Evolutionary conservation across 1,140 invertebrate genomes (phyloP).

Genomic region (Lepidurus apus): DNA sequence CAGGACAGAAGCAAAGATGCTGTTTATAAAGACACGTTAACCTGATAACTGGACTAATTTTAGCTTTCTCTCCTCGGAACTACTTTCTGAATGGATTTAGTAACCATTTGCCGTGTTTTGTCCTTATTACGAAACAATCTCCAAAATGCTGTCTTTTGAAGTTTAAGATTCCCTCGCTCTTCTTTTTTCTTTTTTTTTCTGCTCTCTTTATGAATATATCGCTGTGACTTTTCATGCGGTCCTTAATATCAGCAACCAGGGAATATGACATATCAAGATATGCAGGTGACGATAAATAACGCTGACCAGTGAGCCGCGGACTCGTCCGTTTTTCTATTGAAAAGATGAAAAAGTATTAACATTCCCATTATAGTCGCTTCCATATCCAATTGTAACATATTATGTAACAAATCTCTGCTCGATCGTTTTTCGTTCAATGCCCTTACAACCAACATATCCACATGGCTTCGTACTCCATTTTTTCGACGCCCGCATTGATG

Average conservation of each 20-base stretch:
- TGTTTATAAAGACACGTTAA: neutral
- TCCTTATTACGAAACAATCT: neutral
- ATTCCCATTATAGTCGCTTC: constrained; percentile 6
- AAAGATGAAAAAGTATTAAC: constrained; percentile 16
- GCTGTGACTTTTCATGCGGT: constrained; percentile 17
- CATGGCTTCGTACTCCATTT: neutral
- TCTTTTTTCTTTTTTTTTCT: neutral
- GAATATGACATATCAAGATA: constrained; percentile 19
- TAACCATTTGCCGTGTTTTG: neutral
- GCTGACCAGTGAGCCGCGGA: constrained; percentile 16
- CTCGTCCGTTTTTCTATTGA: neutral
- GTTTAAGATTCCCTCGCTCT: neutral
- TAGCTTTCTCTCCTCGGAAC: neutral
- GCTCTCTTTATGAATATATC: constrained; percentile 19
- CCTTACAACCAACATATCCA: neutral
- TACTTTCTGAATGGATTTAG: neutral
- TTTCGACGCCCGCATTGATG: constrained; percentile 1
- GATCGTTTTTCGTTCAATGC: neutral
- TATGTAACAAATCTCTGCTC: constrained; percentile 13
- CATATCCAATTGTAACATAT: constrained; percentile 6
- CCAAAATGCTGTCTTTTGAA: neutral
- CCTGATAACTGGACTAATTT: neutral
- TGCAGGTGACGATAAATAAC: neutral
- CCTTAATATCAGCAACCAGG: constrained; percentile 21
- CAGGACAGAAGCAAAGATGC: neutral